These are phyloP conservation scores for Mormyrus proboscirostris DNA, from an alignment of 2,797 vertebrate species.

Conservation along the genomic window DNA sequence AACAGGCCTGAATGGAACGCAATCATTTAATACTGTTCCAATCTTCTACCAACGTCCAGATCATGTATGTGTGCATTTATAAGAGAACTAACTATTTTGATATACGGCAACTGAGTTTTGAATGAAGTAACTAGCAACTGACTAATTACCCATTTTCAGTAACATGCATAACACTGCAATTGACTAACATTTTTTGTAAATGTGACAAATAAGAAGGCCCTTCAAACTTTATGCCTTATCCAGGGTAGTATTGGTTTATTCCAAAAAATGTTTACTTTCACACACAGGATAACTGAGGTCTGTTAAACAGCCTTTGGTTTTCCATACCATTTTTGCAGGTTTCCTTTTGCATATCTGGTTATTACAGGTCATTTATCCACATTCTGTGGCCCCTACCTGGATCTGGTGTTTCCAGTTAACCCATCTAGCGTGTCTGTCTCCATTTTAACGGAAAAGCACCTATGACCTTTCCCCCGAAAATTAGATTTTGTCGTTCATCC, in stretches of 20 bases:
- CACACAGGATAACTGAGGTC: neutral
- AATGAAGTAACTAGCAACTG: neutral
- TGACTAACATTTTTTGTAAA: neutral
- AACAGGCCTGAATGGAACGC: neutral
- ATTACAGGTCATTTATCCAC: neutral
- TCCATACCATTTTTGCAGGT: neutral
- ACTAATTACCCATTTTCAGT: neutral
- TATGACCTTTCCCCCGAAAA: neutral
- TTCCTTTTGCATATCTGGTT: neutral
- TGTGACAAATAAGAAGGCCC: neutral
- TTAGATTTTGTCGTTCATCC: neutral
- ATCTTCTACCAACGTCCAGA: neutral
- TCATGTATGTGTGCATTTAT: neutral
- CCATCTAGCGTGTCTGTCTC: neutral
- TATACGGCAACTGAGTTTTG: neutral
- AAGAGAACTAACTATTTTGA: neutral
- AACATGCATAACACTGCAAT: neutral
- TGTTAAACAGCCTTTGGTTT: neutral
- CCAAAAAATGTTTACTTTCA: neutral
- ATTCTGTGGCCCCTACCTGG: neutral
- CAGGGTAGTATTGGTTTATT: neutral
- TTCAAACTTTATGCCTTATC: neutral
- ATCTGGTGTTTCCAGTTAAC: neutral
- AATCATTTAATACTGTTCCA: neutral
- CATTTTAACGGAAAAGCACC: neutral